Percentiles rank a stretch among this genome's conserved stretches.
Evolutionary conservation across 2,797 vertebrate genomes (phyloP).

Genomic region (Clarias pachynema): DNA sequence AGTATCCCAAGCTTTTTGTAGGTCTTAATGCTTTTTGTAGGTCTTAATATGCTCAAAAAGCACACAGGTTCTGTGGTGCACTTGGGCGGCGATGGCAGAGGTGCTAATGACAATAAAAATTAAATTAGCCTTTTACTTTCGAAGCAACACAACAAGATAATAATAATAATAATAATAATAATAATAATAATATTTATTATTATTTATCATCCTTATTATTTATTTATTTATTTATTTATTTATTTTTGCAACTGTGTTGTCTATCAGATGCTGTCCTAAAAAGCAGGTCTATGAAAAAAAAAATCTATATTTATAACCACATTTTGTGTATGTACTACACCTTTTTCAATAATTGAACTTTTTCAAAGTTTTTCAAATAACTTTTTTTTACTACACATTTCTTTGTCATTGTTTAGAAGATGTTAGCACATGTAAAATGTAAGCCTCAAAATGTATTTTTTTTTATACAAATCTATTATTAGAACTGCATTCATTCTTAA

Average conservation of each 20-base stretch:
- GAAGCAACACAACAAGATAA: not conserved
- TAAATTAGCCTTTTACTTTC: not conserved
- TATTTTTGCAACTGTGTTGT: not conserved
- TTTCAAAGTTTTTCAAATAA: conserved; percentile 91
- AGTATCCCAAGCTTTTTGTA: no score
- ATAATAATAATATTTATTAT: not conserved
- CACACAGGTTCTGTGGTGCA: no score
- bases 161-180: conserved; percentile 9
- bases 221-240: not conserved
- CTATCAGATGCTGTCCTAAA: conserved; percentile 49
- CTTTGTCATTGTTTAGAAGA: conserved; percentile 84
- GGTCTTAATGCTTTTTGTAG: no score
- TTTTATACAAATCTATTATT: conserved; percentile 89
- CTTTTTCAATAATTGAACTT: conserved; percentile 86
- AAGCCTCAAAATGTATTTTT: conserved; percentile 77
- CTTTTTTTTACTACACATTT: conserved; percentile 77
- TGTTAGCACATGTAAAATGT: conserved; percentile 87
- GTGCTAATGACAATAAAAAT: no score
- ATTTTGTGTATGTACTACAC: conserved; percentile 97
- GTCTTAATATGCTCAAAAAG: no score
- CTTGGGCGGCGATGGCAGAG: no score
- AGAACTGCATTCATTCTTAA: conserved; percentile 85
- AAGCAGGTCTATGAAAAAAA: conserved; percentile 76
- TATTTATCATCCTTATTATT: not conserved
- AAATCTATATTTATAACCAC: conserved; percentile 92